phyloP scores from a whole-genome alignment of 2,113 vertebrate genomes.

The Pterocles burchelli region DNA sequence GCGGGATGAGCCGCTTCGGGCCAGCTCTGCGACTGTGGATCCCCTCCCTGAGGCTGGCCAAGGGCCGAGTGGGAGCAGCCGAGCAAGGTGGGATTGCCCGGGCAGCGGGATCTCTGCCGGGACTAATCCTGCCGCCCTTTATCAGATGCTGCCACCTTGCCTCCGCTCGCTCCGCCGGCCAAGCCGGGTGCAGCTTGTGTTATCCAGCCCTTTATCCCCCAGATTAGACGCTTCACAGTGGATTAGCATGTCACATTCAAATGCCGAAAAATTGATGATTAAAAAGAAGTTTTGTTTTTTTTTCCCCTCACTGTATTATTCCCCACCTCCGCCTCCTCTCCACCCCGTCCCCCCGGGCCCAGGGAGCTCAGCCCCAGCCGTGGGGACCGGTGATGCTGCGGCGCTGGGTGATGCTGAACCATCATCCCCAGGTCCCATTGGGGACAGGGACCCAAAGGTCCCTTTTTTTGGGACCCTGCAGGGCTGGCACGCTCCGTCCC shows the following conservation, averaged over 20 bases:
- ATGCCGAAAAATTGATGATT: constrained; percentile 60
- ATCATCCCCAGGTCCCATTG: fast-evolving
- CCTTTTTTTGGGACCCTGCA: fast-evolving
- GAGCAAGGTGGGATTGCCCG: constrained; percentile 18
- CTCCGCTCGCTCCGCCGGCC: constrained; percentile 14
- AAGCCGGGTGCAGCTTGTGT: constrained; percentile 40
- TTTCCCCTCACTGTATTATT: not conserved
- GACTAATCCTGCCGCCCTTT: constrained; percentile 49
- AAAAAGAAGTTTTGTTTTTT: constrained; percentile 25
- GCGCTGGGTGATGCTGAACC: not conserved
- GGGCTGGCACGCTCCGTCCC: fast-evolving
- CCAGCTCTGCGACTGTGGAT: not conserved
- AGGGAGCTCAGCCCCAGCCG: not conserved
- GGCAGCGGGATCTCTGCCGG: not conserved
- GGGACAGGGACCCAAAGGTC: not conserved
- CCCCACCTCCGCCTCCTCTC: constrained; percentile 24
- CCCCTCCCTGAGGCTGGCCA: not conserved
- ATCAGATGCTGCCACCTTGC: constrained; percentile 73
- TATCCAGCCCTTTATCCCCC: constrained; percentile 68
- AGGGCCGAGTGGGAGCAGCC: not conserved
- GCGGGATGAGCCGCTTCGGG: not conserved
- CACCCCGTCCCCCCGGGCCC: not conserved
- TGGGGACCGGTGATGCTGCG: fast-evolving
- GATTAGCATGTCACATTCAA: constrained; percentile 70
- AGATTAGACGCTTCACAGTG: constrained; percentile 68